Conservation (phyloP, 1,140 invertebrate species). For the Bombus vancouverensis region DNA sequence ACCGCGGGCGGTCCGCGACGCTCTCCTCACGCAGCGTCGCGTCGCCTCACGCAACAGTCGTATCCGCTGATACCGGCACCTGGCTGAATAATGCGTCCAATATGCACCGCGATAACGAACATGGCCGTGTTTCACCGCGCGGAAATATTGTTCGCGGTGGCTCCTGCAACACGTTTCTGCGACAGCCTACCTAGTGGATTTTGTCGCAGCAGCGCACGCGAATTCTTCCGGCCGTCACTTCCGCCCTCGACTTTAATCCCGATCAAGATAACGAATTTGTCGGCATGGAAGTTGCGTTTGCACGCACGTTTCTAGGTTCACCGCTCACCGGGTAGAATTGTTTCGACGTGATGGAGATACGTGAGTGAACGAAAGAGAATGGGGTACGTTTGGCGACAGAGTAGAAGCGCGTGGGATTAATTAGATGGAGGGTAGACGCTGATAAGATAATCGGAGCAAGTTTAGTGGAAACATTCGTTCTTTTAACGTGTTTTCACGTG, state of each 20-base stretch:
- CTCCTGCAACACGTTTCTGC: constrained; percentile 30
- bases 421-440: background rate
- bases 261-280: constrained; percentile 33
- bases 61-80: constrained; percentile 15
- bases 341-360: background rate
- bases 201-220: constrained; percentile 38
- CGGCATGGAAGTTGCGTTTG: background rate
- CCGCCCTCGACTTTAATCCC: background rate
- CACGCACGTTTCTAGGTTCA: background rate
- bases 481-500: background rate
- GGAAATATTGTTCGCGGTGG: constrained; percentile 34
- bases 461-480: constrained; percentile 1
- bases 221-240: constrained; percentile 27
- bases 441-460: background rate
- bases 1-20: constrained; percentile 28
- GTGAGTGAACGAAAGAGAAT: background rate
- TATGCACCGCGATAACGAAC: constrained; percentile 46
- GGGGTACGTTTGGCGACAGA: too few species aligned
- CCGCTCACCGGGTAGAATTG: too few species aligned
- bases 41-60: constrained; percentile 25
- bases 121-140: constrained; percentile 24
- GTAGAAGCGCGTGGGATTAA: background rate
- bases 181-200: constrained; percentile 10
- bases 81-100: constrained; percentile 50
- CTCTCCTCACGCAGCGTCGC: constrained; percentile 43